Base-by-base conservation (phyloP, 2,113 vertebrate species). In the Caracal caracal region DNA sequence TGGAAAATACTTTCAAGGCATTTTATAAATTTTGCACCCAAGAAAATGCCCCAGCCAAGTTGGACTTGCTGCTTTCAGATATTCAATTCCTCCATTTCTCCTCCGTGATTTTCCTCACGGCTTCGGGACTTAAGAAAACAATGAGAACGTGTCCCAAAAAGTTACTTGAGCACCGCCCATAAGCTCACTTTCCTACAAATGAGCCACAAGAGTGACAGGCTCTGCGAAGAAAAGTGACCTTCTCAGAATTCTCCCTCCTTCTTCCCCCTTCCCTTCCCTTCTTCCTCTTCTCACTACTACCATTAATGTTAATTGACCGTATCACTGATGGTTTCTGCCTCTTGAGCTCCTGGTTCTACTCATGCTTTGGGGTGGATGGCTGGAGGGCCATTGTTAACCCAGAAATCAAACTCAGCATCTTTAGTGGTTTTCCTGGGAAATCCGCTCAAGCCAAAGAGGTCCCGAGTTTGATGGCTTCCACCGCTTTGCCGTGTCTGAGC, bases 21-120 rank as follows among this genome's bases (percentile, higher is more conserved):
- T 97, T 98, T 98, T 97, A 94, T 95, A 93, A 47, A 98, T 97
- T 97, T 98, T 98, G 98, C 89, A 93, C 87, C 93, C 96, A 93
- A 98, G 93, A 80, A 96, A 92, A 40, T 95, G 76, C 40, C 87
- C 78, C 2, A 0, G 93, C 97, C 95, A 97, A 97, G 95, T 28
- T 82, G 92, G 59, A 87, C 92, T 43, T 49, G 43, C 65, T 33
- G 95, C 71, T 78, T 56, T 95, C 90, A 82, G 59, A 94, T 92
- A 87, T 28, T 96, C 88, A 90, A 91, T 91, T 40, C 73, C 81
- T 94, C 43, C 76, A 20, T 85, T 90, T 97, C 53, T 65, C 80
- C 43, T 65, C 80, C 51, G 0, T 24, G 65, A 87, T 90, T 93
- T 96, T 93, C 83, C 53, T 94, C 65, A 63, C 0, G 17, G 83